These are phyloP conservation scores for Ectemnius continuus DNA, from an alignment of 2,888 invertebrate genomes.

Conservation along the genomic window DNA sequence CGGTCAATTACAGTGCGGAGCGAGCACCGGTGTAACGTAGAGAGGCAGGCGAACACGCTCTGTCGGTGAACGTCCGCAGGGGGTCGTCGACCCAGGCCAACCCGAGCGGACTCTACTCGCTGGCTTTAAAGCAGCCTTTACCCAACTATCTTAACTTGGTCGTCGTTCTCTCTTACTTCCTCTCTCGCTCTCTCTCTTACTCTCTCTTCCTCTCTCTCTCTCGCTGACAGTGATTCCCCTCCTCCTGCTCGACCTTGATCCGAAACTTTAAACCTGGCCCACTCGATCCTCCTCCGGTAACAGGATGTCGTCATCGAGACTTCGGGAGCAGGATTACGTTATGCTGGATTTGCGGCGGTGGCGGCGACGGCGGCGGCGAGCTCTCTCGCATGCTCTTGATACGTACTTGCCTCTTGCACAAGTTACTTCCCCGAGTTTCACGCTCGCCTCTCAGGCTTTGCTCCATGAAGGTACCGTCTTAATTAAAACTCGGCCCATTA, in stretches of 20 bases:
- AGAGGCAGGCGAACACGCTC: slow-evolving; percentile 57
- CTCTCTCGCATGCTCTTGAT: slow-evolving; percentile 1
- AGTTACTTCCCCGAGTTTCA: neutral
- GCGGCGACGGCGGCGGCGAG: no score
- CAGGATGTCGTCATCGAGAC: slow-evolving; percentile 42
- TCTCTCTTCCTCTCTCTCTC: neutral
- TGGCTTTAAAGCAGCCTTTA: slow-evolving; percentile 32
- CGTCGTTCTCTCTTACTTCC: neutral
- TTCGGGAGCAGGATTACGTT: slow-evolving; percentile 34
- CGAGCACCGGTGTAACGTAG: slow-evolving; percentile 56
- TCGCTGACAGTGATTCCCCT: slow-evolving; percentile 2
- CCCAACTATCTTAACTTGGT: slow-evolving; percentile 21
- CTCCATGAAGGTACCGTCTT: neutral
- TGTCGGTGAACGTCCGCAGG: slow-evolving; percentile 76
- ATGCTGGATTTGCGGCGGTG: slow-evolving; percentile 13
- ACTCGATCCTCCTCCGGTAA: slow-evolving; percentile 32
- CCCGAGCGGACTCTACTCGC: slow-evolving; percentile 35
- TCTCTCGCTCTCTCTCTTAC: neutral
- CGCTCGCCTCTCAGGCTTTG: neutral
- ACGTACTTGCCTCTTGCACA: no score
- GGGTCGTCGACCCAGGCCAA: slow-evolving; percentile 71
- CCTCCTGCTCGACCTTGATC: slow-evolving; percentile 42
- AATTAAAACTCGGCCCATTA: neutral
- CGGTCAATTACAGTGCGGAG: slow-evolving; percentile 67
- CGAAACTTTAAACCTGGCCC: slow-evolving; percentile 48